Base-by-base conservation (phyloP, 2,113 vertebrate species). In the Axis porcinus region DNA sequence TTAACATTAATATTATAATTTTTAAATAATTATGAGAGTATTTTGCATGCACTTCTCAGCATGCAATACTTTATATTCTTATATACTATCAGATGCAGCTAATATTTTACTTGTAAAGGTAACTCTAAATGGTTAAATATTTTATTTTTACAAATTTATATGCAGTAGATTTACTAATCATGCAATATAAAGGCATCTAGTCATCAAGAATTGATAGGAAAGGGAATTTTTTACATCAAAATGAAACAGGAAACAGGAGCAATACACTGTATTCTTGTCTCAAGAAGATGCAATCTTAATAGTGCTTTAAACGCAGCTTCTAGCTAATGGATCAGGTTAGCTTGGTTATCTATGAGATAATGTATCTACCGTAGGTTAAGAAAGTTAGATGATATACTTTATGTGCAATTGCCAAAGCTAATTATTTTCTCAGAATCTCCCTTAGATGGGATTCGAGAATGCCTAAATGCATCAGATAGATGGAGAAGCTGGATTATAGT, bases 401-500 rank as follows among this genome's bases (percentile, higher is more conserved):
- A 84, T 60, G 95, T 45, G 94, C 28, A 96, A 97, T 98, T 96
- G 82, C 97, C 90, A 64, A 93, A n/a, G 67, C 85, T 97, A 70
- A 55, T 82, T 98, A n/a, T 97, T 92, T 97, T 98, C 94, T 98
- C 95, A 91, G 92, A 97, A 79, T 98, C 98, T 97, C 98, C 97
- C 58, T 86, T 95, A 90, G 6, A 93, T 93, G 87, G 95, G 95
- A 91, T 97, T 97, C 98, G 96, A 98, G 97, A 98, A 98, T 36
- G 86, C 21, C 97, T 98, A 95, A 78, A 97, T 96, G 97, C n/a
- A 62, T 93, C 97, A 96, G 89, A 95, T 97, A 70, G 96, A 95
- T 97, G 62, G 96, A 97, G 93, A 98, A 98, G 98, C 98, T 99
- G 99, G 98, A 97, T 98, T 99, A 98, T 99, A 99, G 99, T 98